phyloP scores from a whole-genome alignment of 2,113 vertebrate genomes.

The Bombycilla garrulus region DNA sequence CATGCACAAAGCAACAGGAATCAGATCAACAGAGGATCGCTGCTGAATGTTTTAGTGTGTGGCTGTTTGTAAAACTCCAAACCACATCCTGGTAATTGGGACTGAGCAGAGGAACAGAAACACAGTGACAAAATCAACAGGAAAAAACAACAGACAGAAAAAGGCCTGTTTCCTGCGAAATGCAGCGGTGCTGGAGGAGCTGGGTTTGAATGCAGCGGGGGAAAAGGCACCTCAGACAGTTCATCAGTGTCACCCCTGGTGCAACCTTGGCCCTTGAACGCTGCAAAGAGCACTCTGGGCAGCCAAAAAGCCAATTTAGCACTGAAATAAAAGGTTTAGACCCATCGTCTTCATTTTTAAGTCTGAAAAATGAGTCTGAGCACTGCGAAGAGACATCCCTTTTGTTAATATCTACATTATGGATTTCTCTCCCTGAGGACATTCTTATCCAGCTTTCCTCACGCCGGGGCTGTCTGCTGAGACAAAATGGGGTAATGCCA shows the following conservation, averaged over 20 bases:
- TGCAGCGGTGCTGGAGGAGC: neutral
- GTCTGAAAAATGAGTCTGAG: neutral
- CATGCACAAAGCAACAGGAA: neutral
- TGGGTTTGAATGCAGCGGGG: neutral
- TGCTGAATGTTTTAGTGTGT: neutral
- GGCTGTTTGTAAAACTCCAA: neutral
- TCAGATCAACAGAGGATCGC: neutral
- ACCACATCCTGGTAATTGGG: neutral
- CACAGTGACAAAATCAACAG: neutral
- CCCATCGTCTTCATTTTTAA: neutral
- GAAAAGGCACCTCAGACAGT: neutral
- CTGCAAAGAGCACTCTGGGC: neutral
- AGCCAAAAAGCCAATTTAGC: neutral
- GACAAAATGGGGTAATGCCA: rapidly evolving
- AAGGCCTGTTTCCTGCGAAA: neutral
- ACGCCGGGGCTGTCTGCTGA: rapidly evolving
- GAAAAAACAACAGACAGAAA: rapidly evolving
- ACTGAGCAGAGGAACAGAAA: neutral
- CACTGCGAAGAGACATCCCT: neutral
- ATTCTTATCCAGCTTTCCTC: neutral
- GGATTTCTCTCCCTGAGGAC: neutral
- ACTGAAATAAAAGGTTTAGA: neutral
- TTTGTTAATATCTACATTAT: neutral
- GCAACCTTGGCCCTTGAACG: neutral
- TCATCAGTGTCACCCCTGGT: neutral